Evolutionary conservation across 2,797 vertebrate species (phyloP).

Genomic region (Spheniscus humboldti): DNA sequence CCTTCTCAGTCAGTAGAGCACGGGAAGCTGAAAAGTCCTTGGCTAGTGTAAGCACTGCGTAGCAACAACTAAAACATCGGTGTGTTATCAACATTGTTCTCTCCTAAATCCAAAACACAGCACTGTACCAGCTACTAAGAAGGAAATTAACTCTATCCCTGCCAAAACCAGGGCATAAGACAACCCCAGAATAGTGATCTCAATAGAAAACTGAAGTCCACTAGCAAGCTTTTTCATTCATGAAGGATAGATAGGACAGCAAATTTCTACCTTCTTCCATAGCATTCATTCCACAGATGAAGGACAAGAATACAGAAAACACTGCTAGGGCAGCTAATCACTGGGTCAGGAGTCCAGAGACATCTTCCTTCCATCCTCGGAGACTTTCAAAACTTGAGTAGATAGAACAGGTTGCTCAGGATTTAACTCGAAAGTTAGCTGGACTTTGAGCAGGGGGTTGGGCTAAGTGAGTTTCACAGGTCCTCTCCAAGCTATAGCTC

Average conservation of each 20-base stretch:
- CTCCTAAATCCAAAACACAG: too few relatives aligned
- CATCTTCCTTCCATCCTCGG: not conserved
- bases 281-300: not conserved
- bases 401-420: not conserved
- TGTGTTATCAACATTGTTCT: too few relatives aligned
- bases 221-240: not conserved
- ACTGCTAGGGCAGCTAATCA: not conserved
- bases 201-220: not conserved
- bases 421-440: not conserved
- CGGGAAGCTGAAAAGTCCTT: too few relatives aligned
- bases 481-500: not conserved
- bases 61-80: too few relatives aligned
- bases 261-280: not conserved
- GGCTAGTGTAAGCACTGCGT: too few relatives aligned
- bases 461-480: not conserved
- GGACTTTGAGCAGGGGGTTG: not conserved
- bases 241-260: not conserved
- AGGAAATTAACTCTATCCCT: too few relatives aligned
- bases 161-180: too few relatives aligned
- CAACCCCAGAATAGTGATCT: not conserved
- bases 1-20: too few relatives aligned
- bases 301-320: not conserved
- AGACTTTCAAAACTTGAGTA: not conserved
- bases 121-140: too few relatives aligned
- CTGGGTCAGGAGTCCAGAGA: not conserved